phyloP scores from a whole-genome alignment of 2,113 vertebrate genomes.

The Neofelis nebulosa region DNA sequence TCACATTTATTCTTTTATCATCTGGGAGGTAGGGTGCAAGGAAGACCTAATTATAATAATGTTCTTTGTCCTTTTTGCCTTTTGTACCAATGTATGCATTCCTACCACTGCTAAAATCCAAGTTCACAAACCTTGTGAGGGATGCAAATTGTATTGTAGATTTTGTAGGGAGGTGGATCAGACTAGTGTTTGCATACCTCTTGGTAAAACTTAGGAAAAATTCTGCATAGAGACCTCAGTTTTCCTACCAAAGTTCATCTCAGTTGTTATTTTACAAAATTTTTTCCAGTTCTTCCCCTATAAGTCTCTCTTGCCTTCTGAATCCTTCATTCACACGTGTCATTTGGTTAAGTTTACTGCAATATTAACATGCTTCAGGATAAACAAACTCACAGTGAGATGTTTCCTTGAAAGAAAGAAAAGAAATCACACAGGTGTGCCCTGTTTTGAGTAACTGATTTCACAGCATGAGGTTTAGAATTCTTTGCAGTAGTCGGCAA shows the following conservation, averaged over 20 bases:
- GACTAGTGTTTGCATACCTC: background rate
- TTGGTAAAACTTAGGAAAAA: background rate
- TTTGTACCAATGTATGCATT: background rate
- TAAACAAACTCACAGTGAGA: background rate
- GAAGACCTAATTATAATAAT: background rate
- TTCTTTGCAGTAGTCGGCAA: background rate
- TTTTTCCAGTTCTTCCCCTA: background rate
- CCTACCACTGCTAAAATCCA: background rate
- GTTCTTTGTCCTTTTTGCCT: background rate
- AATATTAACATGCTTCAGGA: background rate
- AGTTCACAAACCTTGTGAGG: background rate
- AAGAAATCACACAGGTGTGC: background rate
- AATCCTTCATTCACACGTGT: background rate
- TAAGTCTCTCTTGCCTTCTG: background rate
- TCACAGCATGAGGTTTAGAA: background rate
- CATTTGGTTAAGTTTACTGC: background rate
- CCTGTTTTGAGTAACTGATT: background rate
- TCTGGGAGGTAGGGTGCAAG: background rate
- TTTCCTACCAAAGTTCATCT: background rate
- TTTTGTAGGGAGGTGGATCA: background rate
- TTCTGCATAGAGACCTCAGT: background rate
- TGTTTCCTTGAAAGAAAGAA: background rate
- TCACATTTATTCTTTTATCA: background rate
- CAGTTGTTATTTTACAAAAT: background rate
- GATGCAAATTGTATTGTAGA: background rate